These are phyloP conservation scores for Astyanax mexicanus DNA, from an alignment of 2,797 vertebrate species.

Conservation along the genomic window DNA sequence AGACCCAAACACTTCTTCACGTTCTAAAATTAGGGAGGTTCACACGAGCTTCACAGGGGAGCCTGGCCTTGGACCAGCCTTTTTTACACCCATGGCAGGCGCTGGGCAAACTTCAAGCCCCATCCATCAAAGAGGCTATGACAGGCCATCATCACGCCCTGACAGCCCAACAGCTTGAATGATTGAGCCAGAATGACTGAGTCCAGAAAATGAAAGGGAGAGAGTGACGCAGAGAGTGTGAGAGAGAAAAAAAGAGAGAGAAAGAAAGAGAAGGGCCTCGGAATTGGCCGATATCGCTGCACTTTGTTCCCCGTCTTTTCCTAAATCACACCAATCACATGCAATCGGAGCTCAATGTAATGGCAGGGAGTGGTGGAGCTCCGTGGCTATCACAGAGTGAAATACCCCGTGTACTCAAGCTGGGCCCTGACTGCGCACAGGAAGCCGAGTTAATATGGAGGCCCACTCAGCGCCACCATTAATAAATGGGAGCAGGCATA, in stretches of 20 bases:
- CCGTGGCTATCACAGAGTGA: conserved; percentile 67
- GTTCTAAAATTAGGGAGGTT: conserved; percentile 24
- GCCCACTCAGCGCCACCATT: conserved; percentile 60
- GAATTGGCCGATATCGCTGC: conserved; percentile 68
- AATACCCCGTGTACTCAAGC: conserved; percentile 53
- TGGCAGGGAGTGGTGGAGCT: conserved; percentile 61
- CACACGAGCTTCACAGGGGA: conserved; percentile 14
- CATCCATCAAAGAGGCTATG: conserved; percentile 42
- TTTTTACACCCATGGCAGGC: conserved; percentile 35
- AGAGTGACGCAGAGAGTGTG: conserved; percentile 60
- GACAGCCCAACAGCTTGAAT: conserved; percentile 69
- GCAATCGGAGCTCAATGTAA: conserved; percentile 71
- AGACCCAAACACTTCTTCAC: conserved; percentile 21
- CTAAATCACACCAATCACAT: conserved; percentile 71
- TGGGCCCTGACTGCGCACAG: conserved; percentile 43
- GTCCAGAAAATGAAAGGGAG: conserved; percentile 74
- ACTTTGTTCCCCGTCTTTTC: conserved; percentile 55
- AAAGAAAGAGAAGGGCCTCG: conserved; percentile 45
- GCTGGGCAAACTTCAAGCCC: conserved; percentile 30
- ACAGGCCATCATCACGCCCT: conserved; percentile 28
- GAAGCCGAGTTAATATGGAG: conserved; percentile 64
- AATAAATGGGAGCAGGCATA: conserved; percentile 61
- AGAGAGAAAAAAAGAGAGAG: conserved; percentile 61
- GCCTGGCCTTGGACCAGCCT: conserved; percentile 36
- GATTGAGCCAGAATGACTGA: conserved; percentile 76